phyloP scores from a whole-genome alignment of 1,140 invertebrate species.

The Sycophila sp. region DNA sequence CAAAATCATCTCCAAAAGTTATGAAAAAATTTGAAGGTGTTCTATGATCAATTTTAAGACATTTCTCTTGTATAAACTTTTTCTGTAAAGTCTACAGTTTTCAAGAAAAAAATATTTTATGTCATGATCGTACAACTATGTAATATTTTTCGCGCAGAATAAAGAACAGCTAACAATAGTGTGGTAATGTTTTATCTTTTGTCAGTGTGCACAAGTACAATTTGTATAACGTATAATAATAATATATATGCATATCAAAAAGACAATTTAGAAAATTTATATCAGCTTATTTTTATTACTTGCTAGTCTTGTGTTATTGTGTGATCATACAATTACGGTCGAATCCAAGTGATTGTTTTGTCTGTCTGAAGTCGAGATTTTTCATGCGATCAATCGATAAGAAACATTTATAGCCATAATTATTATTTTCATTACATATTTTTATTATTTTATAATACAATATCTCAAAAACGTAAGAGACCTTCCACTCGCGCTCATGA shows the following conservation, averaged over 20 bases:
- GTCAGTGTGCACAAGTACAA: neutral
- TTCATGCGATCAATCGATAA: slow-evolving; percentile 2
- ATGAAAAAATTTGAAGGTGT: too few relatives aligned
- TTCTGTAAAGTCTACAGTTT: too few relatives aligned
- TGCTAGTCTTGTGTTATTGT: neutral
- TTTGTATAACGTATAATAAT: neutral
- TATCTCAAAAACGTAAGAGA: neutral
- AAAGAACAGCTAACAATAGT: slow-evolving; percentile 7
- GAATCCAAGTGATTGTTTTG: slow-evolving; percentile 1
- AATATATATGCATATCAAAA: neutral
- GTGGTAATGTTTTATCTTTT: neutral
- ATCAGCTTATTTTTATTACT: neutral
- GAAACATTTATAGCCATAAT: neutral
- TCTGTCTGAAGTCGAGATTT: slow-evolving; percentile 1
- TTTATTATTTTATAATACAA: neutral
- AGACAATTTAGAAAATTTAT: neutral
- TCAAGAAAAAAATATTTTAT: slow-evolving; percentile 1
- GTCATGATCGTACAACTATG: neutral
- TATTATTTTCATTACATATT: slow-evolving; percentile 3
- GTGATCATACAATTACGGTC: slow-evolving; percentile 1
- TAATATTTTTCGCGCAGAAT: slow-evolving; percentile 3
- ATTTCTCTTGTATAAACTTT: too few relatives aligned
- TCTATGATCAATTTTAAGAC: too few relatives aligned
- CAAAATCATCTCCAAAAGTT: too few relatives aligned
- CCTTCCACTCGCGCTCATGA: neutral